Evolutionary conservation across 2,113 vertebrate genomes (phyloP).

Genomic region (Microcebus lehilahytsara): DNA sequence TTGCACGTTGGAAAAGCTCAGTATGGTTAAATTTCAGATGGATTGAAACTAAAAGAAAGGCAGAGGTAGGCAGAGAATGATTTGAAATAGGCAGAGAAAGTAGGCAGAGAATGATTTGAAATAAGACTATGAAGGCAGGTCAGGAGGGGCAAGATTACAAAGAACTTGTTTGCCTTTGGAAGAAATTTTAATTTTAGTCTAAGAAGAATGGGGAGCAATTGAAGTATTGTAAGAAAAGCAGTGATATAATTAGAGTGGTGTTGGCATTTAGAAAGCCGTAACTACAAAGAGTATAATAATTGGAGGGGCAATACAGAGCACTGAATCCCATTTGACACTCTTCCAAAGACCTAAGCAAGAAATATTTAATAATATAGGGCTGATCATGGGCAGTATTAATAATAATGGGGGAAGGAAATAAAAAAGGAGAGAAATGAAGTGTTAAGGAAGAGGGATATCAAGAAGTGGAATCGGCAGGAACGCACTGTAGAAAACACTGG

Average conservation of each 20-base stretch:
- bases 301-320: not conserved
- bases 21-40: not conserved
- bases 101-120: not conserved
- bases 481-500: too few species aligned
- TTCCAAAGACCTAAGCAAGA: slow-evolving; percentile 5
- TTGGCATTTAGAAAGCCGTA: not conserved
- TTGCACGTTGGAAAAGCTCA: not conserved
- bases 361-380: too few species aligned
- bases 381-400: too few species aligned
- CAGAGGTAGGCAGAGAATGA: too few species aligned
- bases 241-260: not conserved
- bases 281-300: not conserved
- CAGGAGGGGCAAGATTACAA: not conserved
- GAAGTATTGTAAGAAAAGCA: not conserved
- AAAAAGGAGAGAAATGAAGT: too few species aligned
- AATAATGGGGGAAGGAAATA: too few species aligned
- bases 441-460: too few species aligned
- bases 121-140: not conserved
- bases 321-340: not conserved
- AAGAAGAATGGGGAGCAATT: not conserved
- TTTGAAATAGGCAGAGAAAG: too few species aligned
- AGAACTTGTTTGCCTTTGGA: not conserved
- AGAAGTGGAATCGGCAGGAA: too few species aligned
- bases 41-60: not conserved
- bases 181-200: slow-evolving; percentile 41